Conservation (phyloP, 2,888 invertebrate genomes). For the Folsomia candida region DNA sequence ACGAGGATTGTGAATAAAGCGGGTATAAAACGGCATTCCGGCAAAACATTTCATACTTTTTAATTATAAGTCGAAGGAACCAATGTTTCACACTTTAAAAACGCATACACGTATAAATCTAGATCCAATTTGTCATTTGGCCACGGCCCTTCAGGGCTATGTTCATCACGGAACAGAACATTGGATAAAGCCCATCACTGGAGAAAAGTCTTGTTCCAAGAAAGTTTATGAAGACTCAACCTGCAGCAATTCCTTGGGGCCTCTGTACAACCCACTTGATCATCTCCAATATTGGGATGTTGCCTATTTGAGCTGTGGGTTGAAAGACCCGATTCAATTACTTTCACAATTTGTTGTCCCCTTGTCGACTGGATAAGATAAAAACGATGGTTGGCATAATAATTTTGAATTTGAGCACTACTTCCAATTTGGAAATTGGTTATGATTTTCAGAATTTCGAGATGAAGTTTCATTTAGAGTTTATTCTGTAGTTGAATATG, state of each 20-base stretch:
- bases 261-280: neutral
- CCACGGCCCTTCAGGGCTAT: neutral
- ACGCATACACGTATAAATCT: no score
- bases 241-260: constrained; percentile 10
- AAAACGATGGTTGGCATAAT: no score
- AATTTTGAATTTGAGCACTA: no score
- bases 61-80: no score
- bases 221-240: constrained; percentile 7
- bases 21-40: no score
- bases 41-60: no score
- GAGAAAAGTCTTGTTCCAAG: neutral
- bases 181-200: neutral
- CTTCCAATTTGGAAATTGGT: no score
- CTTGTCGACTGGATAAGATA: neutral
- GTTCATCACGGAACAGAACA: constrained; percentile 7
- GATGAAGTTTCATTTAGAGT: neutral
- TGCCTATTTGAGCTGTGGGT: neutral
- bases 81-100: no score
- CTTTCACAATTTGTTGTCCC: neutral
- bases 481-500: neutral
- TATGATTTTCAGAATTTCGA: neutral
- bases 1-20: constrained; percentile 1
- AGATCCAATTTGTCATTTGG: no score
- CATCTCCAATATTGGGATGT: neutral
- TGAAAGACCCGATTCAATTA: neutral